Evolutionary conservation across 2,797 vertebrate species (phyloP), one percentile per base, ranked within the genome.

Genomic region (Myotis myotis): DNA sequence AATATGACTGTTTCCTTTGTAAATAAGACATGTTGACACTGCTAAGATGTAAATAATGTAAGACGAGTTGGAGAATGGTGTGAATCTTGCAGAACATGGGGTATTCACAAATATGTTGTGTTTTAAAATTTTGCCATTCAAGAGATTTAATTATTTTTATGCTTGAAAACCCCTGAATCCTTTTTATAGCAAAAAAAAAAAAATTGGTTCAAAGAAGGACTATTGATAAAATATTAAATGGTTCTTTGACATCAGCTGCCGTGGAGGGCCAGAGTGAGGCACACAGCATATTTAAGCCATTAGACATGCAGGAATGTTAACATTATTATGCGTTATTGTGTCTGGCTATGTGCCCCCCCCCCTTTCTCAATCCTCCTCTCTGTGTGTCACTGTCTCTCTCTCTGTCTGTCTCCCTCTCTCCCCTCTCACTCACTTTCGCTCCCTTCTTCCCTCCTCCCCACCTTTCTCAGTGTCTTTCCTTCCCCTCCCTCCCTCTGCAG

Each of bases 281-380:
- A 38, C 20, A 30, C 89, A 71, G 95, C 92, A 91, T 98, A 97
- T 98, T 98, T 98, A 98, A 98, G 98, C 98, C 98, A 99, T 99
- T 99, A 99, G 99, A 99, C 98, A 98, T 99, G 99, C 99, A 99
- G 98, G 98, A 99, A 99, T 99, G 99, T 98, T 99, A 98, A 99
- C 98, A 98, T 99, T 98, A 99, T 99, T 99, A 99, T 99, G 98
- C 98, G 98, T 99, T 99, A 99, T 98, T 99, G 98, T 99, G 98
- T 98, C 98, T 99, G 98, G 98, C 98, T 98, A 66, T 93, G 41
- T 90, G 98, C 28, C 9, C 17, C 98, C 96, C 97, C 97, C 97
- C 96, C 95, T 19, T 64, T 57, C 76, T 82, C 93, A 79, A 9
- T 82, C 93, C 80, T 64, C 30, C 78, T 97, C 97, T 53, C 79